Base-by-base conservation (phyloP, 2,113 vertebrate genomes). In the Takifugu flavidus region DNA sequence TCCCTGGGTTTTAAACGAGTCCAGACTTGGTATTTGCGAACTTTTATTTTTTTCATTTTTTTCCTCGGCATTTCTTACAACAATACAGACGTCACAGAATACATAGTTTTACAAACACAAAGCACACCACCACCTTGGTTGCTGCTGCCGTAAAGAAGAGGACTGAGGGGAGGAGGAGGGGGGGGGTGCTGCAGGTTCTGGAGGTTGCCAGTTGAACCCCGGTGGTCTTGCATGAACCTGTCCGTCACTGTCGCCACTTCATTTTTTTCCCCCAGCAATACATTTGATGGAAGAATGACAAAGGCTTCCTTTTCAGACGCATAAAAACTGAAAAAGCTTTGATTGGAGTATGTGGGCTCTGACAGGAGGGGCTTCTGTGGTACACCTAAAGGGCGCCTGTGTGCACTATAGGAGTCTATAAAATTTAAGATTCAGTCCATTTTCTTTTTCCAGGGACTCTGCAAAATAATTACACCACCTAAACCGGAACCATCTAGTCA, bases 381-480 rank as follows among this genome's bases (percentile, higher is more conserved):
- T 10, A 39, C 8, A 39, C 34, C 3, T 39, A 59, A 61, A 72
- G 53, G 75, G 65, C 74, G 74, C 77, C 71, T 52, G 51, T 74
- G 62, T 59, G 55, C 60, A 59, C 62, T 56, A 52, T 42, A n/a
- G 26, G 54, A 74, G 66, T 59, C 57, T 64, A 53, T 67, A 55
- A 49, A 56, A 62, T 55, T 4, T 20, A 39, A 10, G 3, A 39
- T 31, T 31, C 1, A 6, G 7, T 2, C 46, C 79, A 65, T 57
- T 50, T 72, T 80, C 67, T 86, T 90, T 86, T 78, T 86, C 83
- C 88, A 51, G 88, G 90, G 89, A 90, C 77, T 87, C 91, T 87
- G 86, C 90, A 92, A 92, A 94, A 94, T 94, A 94, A 93, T 92
- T 92, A 95, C 93, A 95, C 92, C 94, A 92, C 90, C 93, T 94